Conservation (phyloP, 2,888 invertebrate genomes). For the Biston stratarius region DNA sequence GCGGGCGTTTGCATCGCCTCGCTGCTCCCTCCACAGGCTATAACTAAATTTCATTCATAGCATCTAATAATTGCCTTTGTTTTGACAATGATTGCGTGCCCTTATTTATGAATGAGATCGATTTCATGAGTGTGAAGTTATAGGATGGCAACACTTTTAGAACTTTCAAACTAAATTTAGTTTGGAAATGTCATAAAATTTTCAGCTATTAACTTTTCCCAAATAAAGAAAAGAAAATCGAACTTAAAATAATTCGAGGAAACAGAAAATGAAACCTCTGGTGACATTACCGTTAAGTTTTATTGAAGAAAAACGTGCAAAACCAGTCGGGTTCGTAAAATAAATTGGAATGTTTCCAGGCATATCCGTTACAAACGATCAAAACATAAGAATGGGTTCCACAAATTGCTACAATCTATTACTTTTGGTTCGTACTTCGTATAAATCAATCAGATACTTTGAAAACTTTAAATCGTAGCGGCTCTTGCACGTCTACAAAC, state of each 20-base stretch:
- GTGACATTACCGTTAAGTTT: constrained; percentile 3
- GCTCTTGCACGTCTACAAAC: background rate
- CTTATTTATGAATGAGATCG: constrained; percentile 6
- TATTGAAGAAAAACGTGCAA: constrained; percentile 15
- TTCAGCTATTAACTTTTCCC: background rate
- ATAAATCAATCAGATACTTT: constrained; percentile 14
- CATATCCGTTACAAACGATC: constrained; percentile 25
- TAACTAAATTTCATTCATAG: constrained; percentile 32
- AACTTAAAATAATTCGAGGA: background rate
- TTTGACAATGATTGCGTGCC: background rate
- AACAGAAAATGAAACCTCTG: background rate
- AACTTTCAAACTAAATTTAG: too few species aligned
- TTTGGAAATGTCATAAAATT: background rate
- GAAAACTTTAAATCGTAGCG: constrained; percentile 12
- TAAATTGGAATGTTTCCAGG: constrained; percentile 26
- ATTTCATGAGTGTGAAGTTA: background rate
- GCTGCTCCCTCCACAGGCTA: constrained; percentile 34
- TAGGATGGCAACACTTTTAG: too few species aligned
- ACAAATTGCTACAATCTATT: constrained; percentile 22
- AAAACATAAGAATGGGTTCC: constrained; percentile 18
- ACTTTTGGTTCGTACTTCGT: constrained; percentile 13
- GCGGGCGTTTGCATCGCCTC: constrained; percentile 46
- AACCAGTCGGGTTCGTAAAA: constrained; percentile 15
- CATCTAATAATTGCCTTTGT: constrained; percentile 22
- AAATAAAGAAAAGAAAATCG: background rate